Evolutionary conservation across 2,888 invertebrate species (phyloP).

Genomic region (Trissolcus brochymenae): DNA sequence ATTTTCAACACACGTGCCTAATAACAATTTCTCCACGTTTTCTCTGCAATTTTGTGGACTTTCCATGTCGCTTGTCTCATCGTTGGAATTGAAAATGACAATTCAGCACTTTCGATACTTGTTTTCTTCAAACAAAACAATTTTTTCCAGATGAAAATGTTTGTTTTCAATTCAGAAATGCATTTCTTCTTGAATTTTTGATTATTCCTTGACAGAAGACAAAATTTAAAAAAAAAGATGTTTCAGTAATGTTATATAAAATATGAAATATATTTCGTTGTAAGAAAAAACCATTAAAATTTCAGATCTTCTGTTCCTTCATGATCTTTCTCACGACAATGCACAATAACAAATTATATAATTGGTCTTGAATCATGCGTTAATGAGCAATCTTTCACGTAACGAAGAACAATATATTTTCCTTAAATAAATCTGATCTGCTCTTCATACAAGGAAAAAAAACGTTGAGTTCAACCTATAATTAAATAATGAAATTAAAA

Average conservation of each 20-base stretch:
- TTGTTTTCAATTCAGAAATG: too few species aligned
- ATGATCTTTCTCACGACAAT: not conserved
- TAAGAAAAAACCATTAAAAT: too few species aligned
- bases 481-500: not conserved
- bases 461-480: not conserved
- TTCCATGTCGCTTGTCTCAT: constrained; percentile 32
- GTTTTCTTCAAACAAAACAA: constrained; percentile 6
- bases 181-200: too few species aligned
- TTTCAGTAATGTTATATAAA: too few species aligned
- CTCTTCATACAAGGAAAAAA: too few species aligned
- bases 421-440: constrained; percentile 12
- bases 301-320: too few species aligned
- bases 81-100: constrained; percentile 34
- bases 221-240: too few species aligned
- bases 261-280: too few species aligned
- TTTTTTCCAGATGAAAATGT: too few species aligned
- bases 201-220: too few species aligned
- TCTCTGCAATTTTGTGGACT: constrained; percentile 44
- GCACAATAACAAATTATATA: constrained; percentile 18
- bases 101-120: constrained; percentile 42
- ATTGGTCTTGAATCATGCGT: constrained; percentile 8
- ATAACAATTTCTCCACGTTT: constrained; percentile 49
- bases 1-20: constrained; percentile 27
- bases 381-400: constrained; percentile 21
- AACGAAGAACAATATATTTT: constrained; percentile 3